These are phyloP conservation scores for Neodiprion pinetum DNA, from an alignment of 1,140 invertebrate species.

Conservation along the genomic window DNA sequence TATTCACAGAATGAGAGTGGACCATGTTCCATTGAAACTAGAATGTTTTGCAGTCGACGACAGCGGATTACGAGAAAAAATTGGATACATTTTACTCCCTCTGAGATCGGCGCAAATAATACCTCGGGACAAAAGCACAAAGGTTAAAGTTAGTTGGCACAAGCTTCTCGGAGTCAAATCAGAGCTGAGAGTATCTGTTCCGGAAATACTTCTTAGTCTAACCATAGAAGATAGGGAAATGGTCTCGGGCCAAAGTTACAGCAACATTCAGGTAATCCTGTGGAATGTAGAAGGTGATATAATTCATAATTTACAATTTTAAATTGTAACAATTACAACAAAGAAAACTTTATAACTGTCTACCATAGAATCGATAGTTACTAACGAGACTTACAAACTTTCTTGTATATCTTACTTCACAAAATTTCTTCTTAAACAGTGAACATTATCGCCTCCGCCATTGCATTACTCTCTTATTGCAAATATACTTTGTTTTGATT, in stretches of 20 bases:
- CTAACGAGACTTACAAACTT: neutral
- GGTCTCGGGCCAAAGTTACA: neutral
- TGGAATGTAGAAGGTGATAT: neutral
- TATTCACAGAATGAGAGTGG: slow-evolving; percentile 55
- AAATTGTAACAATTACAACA: neutral
- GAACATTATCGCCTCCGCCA: neutral
- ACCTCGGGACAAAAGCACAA: slow-evolving; percentile 33
- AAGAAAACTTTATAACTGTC: neutral
- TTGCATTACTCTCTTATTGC: neutral
- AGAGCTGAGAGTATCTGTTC: slow-evolving; percentile 57
- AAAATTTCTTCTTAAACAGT: neutral
- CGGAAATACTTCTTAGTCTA: slow-evolving; percentile 60
- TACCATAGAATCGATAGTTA: neutral
- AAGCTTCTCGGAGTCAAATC: slow-evolving; percentile 58
- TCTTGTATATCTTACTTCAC: neutral
- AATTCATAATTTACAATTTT: neutral
- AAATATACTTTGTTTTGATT: slow-evolving; percentile 17
- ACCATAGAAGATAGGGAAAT: slow-evolving; percentile 53
- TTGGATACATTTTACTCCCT: slow-evolving; percentile 62
- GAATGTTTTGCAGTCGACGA: slow-evolving; percentile 60
- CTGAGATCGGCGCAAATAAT: slow-evolving; percentile 61
- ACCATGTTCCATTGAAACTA: slow-evolving; percentile 60
- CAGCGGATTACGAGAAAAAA: slow-evolving; percentile 50
- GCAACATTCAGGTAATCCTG: slow-evolving; percentile 20
- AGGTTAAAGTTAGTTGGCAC: slow-evolving; percentile 56